Evolutionary conservation across 2,113 vertebrate genomes (phyloP).

Genomic region (Serinus canaria): DNA sequence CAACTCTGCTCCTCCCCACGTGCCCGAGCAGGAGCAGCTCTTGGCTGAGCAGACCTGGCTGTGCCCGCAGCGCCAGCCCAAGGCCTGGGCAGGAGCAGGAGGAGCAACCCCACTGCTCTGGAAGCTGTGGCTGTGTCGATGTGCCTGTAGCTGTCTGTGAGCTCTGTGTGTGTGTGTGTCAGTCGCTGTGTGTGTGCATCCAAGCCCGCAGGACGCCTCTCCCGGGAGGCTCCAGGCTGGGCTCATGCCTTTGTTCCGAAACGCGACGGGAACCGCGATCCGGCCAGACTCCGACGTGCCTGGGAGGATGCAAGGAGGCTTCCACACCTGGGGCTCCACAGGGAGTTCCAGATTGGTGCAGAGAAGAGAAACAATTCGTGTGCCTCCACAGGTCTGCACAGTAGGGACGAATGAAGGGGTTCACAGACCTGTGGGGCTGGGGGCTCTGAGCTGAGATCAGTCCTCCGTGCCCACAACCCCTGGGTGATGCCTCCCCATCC

Average conservation of each 20-base stretch:
- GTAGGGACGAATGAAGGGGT: neutral
- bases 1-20: neutral
- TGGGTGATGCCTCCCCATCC: neutral
- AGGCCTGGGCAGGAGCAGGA: neutral
- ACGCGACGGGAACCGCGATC: rapidly evolving
- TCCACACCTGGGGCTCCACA: neutral
- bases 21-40: neutral
- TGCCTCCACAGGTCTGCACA: neutral
- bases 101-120: neutral
- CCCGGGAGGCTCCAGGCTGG: rapidly evolving
- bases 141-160: constrained; percentile 20
- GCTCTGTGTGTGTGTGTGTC: neutral
- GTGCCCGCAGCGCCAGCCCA: neutral
- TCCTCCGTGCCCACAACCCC: neutral
- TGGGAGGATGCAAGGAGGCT: neutral
- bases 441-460: neutral
- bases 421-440: neutral
- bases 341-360: neutral
- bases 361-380: neutral
- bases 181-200: neutral
- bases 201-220: neutral
- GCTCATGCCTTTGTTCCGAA: neutral
- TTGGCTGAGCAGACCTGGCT: neutral
- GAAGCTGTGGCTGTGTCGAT: neutral
- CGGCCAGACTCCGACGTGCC: rapidly evolving